Evolutionary conservation across 2,888 invertebrate genomes (phyloP), one percentile per base, ranked within the genome.

Genomic region (Agrotis exclamationis): DNA sequence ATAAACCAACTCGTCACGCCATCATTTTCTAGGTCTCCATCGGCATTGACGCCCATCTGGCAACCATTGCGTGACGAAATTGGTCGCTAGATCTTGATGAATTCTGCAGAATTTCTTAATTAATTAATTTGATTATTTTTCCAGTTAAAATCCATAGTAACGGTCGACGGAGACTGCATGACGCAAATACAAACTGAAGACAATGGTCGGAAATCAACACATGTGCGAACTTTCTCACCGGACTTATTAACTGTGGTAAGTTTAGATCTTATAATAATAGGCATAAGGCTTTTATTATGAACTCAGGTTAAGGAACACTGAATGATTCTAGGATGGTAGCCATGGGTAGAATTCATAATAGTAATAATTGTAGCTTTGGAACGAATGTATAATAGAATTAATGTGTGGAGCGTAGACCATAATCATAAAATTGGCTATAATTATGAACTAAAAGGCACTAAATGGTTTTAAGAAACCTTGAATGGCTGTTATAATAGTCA

Each of bases 161-260:
- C 67, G 0, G 14, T 88, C 2, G 91, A 94, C 16, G 93, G 88
- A 1, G 86, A 89, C 60, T 83, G 85, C 16, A 65, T 94, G 47
- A 87, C 90, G 33, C 94, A 94, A 70, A 86, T 82, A 2, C 94
- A 94, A 76, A 84, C 80, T 0, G 93, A 94, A 62, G 79, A 86
- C 1, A 92, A 88, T 50, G 94, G 95, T 9, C 87, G 90, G 53
- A 91, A 86, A 63, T 92, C 93, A 0, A 87, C 57, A 3, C 93
- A 94, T 45, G 84, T 91, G 11, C 86, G 95, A 47, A 89, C 91
- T 66, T 94, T 93, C 78, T 88, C 90, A 5, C 86, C 88, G 0
- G 90, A 89, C 0, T 59, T 72, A 13, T 67, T 94, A 48, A 89
- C 86, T 59, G 92, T 92, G 88, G 95, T 94, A 85, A 86, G 89